Percentiles rank a stretch among this genome's conserved stretches.
Conservation (phyloP, 2,113 vertebrate species). For the Propithecus coquereli region DNA sequence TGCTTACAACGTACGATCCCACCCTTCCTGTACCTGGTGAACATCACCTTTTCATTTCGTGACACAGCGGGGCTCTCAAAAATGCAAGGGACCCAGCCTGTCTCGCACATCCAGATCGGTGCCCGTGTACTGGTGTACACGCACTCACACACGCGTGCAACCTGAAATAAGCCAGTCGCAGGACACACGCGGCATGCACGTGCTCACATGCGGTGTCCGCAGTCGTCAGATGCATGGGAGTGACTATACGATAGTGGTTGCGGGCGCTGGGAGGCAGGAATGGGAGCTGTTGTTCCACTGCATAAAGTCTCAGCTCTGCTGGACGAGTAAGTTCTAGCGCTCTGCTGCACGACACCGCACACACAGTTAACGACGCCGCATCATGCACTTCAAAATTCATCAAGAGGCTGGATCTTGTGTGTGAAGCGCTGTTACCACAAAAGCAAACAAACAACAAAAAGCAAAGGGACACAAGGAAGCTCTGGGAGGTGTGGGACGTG, state of each 20-base stretch:
- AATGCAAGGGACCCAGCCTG: neutral
- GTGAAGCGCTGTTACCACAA: neutral
- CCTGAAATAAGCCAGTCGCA: too few relatives aligned
- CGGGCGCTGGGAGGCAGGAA: neutral
- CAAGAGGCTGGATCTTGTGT: too few relatives aligned
- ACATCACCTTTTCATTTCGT: neutral
- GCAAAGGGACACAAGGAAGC: neutral
- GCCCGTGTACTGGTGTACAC: too few relatives aligned
- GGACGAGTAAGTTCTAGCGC: neutral
- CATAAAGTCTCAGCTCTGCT: neutral
- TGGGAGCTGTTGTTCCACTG: neutral
- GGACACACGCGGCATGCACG: neutral
- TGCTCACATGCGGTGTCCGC: neutral
- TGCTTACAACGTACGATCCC: neutral
- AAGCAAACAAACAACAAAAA: neutral
- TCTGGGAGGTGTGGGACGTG: accelerated
- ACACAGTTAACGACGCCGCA: neutral
- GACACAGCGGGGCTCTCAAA: neutral
- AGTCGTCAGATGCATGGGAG: too few relatives aligned
- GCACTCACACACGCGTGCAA: accelerated
- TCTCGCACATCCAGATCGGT: neutral
- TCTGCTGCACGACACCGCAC: too few relatives aligned
- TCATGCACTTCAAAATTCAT: too few relatives aligned
- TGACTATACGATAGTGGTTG: accelerated
- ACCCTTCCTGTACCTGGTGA: too few relatives aligned